Percentiles rank a stretch among this genome's conserved stretches.
Evolutionary conservation across 2,113 vertebrate genomes (phyloP).

Genomic region (Neomonachus schauinslandi): DNA sequence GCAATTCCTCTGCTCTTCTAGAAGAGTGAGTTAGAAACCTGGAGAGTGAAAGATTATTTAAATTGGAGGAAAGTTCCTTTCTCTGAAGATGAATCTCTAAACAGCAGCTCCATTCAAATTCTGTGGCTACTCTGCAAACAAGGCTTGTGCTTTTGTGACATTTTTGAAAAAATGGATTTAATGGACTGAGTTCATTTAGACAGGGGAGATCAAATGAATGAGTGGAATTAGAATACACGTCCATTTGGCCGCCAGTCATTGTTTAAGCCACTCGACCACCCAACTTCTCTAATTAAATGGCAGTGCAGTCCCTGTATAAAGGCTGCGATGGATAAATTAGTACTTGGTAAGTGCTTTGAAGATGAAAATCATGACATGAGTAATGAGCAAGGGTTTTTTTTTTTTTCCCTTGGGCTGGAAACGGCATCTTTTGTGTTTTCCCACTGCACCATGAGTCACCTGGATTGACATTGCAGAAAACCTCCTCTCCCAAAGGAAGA

Average conservation of each 20-base stretch:
- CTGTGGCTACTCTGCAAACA: conserved; percentile 52
- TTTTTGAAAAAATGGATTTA: conserved; percentile 66
- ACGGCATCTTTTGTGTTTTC: conserved; percentile 68
- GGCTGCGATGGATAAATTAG: conserved; percentile 59
- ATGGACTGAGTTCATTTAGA: conserved; percentile 78
- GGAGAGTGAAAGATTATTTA: neutral
- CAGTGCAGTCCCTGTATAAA: conserved; percentile 41
- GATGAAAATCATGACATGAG: conserved; percentile 65
- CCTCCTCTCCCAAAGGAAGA: conserved; percentile 36
- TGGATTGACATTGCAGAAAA: conserved; percentile 47
- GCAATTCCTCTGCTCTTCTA: neutral
- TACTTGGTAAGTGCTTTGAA: conserved; percentile 73
- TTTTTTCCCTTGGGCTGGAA: neutral
- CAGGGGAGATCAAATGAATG: conserved; percentile 66
- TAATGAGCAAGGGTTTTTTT: conserved; percentile 36
- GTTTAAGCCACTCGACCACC: conserved; percentile 70
- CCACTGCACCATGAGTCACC: conserved; percentile 31
- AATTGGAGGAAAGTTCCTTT: conserved; percentile 55
- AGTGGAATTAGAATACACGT: conserved; percentile 64
- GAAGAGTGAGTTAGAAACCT: neutral
- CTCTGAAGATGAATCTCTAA: conserved; percentile 57
- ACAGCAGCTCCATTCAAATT: conserved; percentile 54
- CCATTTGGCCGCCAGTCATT: conserved; percentile 70
- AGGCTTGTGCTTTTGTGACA: conserved; percentile 48
- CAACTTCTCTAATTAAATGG: conserved; percentile 74